These are phyloP conservation scores for Morinoia aosen DNA, from an alignment of 2,888 invertebrate genomes.

Conservation along the genomic window DNA sequence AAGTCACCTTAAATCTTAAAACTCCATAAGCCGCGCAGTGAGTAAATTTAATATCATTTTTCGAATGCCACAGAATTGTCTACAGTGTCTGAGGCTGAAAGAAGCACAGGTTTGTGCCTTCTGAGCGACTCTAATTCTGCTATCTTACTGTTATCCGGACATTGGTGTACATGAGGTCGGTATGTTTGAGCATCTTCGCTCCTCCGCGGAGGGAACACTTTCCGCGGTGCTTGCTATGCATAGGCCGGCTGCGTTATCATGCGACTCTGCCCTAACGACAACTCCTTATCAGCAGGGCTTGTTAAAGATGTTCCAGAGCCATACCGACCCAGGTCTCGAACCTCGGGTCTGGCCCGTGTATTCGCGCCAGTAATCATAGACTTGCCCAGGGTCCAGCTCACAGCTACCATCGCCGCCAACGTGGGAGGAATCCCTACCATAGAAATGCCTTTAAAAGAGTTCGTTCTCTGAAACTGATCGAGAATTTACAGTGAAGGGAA, in stretches of 20 bases:
- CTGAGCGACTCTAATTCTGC: conserved; percentile 38
- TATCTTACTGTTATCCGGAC: conserved; percentile 37
- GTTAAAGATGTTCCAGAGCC: conserved; percentile 27
- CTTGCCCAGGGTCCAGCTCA: not conserved
- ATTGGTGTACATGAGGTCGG: conserved; percentile 41
- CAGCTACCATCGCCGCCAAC: not conserved
- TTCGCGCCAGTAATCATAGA: conserved; percentile 2
- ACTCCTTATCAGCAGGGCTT: conserved; percentile 31
- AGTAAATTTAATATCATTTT: conserved; percentile 27
- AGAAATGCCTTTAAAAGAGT: not conserved
- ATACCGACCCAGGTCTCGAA: conserved; percentile 27
- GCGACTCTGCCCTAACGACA: conserved; percentile 33
- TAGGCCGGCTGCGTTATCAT: conserved; percentile 32
- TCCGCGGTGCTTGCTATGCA: not conserved
- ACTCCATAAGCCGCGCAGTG: not conserved
- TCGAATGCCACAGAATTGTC: conserved; percentile 35
- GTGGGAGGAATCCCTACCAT: not conserved
- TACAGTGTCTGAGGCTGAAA: conserved; percentile 15
- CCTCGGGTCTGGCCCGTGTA: not conserved
- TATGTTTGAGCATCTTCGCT: conserved; percentile 23
- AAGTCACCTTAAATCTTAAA: not conserved
- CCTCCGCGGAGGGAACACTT: conserved; percentile 13
- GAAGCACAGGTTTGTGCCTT: conserved; percentile 43
- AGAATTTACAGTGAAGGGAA: not conserved
- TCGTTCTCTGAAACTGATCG: not conserved